These are phyloP conservation scores for Elegia similella DNA, from an alignment of 2,888 invertebrate genomes.

Conservation along the genomic window DNA sequence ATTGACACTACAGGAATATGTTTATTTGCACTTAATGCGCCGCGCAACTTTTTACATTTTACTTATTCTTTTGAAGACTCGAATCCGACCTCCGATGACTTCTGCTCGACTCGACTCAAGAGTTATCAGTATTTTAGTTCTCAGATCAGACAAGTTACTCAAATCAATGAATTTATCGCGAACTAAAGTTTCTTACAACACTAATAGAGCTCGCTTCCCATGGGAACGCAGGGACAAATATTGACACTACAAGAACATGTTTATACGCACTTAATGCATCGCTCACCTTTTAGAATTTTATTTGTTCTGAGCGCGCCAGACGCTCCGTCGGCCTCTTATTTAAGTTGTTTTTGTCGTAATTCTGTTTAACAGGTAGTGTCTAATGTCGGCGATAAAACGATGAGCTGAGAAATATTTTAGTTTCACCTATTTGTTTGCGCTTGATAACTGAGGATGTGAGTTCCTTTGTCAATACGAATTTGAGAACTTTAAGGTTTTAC, in stretches of 20 bases:
- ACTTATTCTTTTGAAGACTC: no score
- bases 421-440: conserved; percentile 14
- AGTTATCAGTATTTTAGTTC: no score
- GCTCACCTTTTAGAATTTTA: conserved; percentile 78
- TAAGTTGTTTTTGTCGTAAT: conserved; percentile 72
- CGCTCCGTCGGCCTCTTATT: conserved; percentile 70
- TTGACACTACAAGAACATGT: conserved; percentile 80
- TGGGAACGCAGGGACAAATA: conserved; percentile 78
- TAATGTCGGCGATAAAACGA: conserved; percentile 60
- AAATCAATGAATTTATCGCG: no score
- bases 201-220: conserved; percentile 56
- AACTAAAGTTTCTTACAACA: no score
- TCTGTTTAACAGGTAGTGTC: conserved; percentile 72
- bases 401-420: conserved; percentile 30
- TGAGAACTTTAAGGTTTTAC: no score
- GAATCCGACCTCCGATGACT: no score
- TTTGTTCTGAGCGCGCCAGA: conserved; percentile 75
- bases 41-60: no score
- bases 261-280: conserved; percentile 81
- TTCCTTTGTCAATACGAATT: conserved; percentile 8
- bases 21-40: no score
- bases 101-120: no score
- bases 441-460: conserved; percentile 3
- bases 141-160: no score
- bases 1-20: no score